These are phyloP conservation scores for Meganola albula DNA, from an alignment of 2,888 invertebrate species.

Conservation along the genomic window DNA sequence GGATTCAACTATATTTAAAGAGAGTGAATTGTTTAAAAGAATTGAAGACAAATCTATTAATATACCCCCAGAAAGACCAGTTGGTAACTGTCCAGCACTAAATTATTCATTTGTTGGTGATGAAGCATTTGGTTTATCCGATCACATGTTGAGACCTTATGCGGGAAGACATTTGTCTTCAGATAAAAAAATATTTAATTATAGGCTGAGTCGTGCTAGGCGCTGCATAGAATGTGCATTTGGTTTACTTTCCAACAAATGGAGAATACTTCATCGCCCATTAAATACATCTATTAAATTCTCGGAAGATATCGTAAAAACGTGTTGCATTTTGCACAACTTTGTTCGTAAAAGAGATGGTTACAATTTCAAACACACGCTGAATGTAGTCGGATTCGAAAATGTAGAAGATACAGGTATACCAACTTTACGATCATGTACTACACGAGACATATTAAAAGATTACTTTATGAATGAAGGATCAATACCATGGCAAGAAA, in stretches of 20 bases:
- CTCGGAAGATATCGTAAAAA: constrained; percentile 5
- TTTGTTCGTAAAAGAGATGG: constrained; percentile 5
- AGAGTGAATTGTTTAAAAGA: no score
- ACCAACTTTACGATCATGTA: no score
- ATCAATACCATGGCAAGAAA: no score
- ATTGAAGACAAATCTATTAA: no score
- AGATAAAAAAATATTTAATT: constrained; percentile 18
- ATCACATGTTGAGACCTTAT: constrained; percentile 8
- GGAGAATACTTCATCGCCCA: constrained; percentile 7
- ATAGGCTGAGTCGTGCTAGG: constrained; percentile 16
- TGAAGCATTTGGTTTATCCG: constrained; percentile 5
- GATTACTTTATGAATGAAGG: no score
- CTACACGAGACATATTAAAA: no score
- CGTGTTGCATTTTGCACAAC: constrained; percentile 8
- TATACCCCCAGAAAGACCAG: no score
- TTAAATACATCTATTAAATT: constrained; percentile 8
- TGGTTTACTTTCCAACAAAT: constrained; percentile 9
- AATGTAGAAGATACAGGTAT: no score
- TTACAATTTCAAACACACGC: constrained; percentile 1
- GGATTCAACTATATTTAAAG: no score
- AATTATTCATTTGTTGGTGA: constrained; percentile 9
- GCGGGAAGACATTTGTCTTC: constrained; percentile 9
- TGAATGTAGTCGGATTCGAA: constrained; percentile 1
- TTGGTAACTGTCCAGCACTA: constrained; percentile 12
- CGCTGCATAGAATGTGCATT: constrained; percentile 14